Evolutionary conservation across 1,140 invertebrate genomes (phyloP), one percentile per base, ranked within the genome.

Genomic region (Capitella teleta): DNA sequence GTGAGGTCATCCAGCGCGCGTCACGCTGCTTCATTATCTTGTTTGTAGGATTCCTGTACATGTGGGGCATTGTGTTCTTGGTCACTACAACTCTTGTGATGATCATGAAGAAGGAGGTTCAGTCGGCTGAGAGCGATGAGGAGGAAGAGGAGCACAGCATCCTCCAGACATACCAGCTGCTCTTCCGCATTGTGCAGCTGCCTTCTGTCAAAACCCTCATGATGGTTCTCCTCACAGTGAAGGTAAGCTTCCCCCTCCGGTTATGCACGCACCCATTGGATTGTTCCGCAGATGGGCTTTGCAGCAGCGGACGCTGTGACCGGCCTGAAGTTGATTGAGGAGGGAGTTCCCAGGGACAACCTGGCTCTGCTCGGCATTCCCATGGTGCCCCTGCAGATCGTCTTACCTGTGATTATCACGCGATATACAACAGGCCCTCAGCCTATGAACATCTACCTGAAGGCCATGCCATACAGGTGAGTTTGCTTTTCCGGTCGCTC

Each of bases 301-400:
- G 84, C 89, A 46, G 88, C 93, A n/a, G 83, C 86, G 55, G 96
- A 99, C 77, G 81, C 86, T 25, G 87, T 97, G 0, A 93, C 93
- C 18, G 84, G 85, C 26, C 77, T 99, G 43, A 98, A 98, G 74
- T 73, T 98, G 19, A 84, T 96, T 5, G 94, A 98, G 72, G 81
- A 28, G 14, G 52, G 96, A 24, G 85, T 99, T 37, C 89, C 91
- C 0, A 95, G 94, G 65, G 93, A 98, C 66, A 84, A 88, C 55
- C 72, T 99, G 41, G 95, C 93, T 0, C 68, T 97, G 34, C 75
- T 98, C 60, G 73, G 68, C 28, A 80, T 98, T 16, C 91, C 92
- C 5, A 74, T 97, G 63, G 84, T 95, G 38, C 94, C 94, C 12
- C 73, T 99, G 24, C 94, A 98, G 75, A 89, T 98, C 43, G 69